A percentile compares a stretch with the other conserved stretches of the same genome.
phyloP scores from a whole-genome alignment of 2,113 vertebrate species.

The Felis catus region DNA sequence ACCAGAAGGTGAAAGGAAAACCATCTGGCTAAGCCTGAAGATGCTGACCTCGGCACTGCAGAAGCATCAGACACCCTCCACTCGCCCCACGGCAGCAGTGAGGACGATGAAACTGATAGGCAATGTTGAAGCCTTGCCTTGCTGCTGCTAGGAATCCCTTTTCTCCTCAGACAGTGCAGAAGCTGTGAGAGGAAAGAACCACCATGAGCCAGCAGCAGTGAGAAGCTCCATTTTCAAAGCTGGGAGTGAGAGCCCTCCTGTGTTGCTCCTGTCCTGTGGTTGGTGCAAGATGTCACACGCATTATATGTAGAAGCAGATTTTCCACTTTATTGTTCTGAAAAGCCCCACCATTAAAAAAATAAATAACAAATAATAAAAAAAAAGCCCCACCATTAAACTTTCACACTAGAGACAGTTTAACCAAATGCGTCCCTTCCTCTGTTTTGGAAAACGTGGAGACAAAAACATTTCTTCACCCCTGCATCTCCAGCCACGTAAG shows the following conservation, averaged over 20 bases:
- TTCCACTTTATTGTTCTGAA: background rate
- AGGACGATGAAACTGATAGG: background rate
- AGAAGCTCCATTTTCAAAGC: background rate
- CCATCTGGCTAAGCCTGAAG: background rate
- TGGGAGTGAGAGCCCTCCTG: background rate
- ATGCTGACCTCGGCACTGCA: background rate
- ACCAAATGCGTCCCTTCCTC: background rate
- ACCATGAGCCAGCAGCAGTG: rapidly evolving
- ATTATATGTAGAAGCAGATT: background rate
- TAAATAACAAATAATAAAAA: too few species aligned
- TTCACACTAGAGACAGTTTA: background rate
- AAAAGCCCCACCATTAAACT: background rate
- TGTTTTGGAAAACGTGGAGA: background rate
- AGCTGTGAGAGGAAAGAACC: background rate
- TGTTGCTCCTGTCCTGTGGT: background rate
- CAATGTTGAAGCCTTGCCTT: background rate
- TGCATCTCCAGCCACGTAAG: background rate
- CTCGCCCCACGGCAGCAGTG: rapidly evolving
- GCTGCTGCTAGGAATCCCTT: background rate
- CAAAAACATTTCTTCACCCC: background rate
- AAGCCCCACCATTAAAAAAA: background rate
- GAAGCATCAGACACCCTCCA: background rate
- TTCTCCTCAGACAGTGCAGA: background rate
- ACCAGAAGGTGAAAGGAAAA: background rate
- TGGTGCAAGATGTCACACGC: background rate